Percentiles rank a stretch among this genome's conserved stretches.
These are phyloP conservation scores for Schizopygopsis pylzovi DNA, from an alignment of 2,797 vertebrate genomes.

Conservation along the genomic window DNA sequence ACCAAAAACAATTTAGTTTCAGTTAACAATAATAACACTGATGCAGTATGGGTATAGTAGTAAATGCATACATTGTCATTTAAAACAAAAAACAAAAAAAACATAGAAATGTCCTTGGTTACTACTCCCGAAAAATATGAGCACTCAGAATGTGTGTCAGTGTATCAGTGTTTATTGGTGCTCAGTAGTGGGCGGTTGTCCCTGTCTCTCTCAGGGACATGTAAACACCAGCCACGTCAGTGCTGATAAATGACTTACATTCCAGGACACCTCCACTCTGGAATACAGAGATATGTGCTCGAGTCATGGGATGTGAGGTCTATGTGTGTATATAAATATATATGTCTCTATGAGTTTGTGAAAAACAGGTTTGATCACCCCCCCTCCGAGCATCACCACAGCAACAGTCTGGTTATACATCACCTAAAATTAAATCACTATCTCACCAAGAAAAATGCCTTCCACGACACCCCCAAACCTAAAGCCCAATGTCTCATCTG, in stretches of 20 bases:
- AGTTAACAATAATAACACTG: background rate
- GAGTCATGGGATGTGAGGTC: constrained; percentile 33
- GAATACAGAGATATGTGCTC: constrained; percentile 64
- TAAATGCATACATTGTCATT: background rate
- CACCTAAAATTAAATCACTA: constrained; percentile 85
- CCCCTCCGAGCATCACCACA: constrained; percentile 48
- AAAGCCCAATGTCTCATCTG: background rate
- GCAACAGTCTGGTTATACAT: constrained; percentile 67
- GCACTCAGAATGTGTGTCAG: background rate
- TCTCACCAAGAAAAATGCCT: constrained; percentile 69
- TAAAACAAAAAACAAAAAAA: background rate
- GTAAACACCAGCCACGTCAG: constrained; percentile 72
- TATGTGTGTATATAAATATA: constrained; percentile 26
- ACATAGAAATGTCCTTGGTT: background rate
- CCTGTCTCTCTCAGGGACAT: constrained; percentile 54
- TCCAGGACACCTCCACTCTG: constrained; percentile 69
- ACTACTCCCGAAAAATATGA: background rate
- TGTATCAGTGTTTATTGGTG: constrained; percentile 31
- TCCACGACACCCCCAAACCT: constrained; percentile 41
- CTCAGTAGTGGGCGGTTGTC: constrained; percentile 55
- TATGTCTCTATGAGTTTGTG: constrained; percentile 37
- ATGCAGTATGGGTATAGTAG: background rate
- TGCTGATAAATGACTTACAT: constrained; percentile 76
- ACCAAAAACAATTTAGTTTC: background rate
- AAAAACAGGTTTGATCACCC: constrained; percentile 38